A percentile compares a stretch with the other conserved stretches of the same genome.
Conservation (phyloP, 2,888 invertebrate species). For the Drosophila algonquin region DNA sequence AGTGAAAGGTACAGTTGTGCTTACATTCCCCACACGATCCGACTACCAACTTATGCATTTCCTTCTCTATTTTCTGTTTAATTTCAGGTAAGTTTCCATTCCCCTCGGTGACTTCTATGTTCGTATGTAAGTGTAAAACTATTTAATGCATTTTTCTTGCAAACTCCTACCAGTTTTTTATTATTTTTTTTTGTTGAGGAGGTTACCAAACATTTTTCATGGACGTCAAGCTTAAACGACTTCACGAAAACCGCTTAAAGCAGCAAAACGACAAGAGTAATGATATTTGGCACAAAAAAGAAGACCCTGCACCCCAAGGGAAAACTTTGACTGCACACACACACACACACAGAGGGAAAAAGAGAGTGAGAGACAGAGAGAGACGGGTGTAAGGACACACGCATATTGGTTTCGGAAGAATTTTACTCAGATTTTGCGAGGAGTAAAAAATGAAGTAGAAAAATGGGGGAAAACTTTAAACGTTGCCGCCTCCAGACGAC, state of each 20-base stretch:
- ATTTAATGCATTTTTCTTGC: slow-evolving; percentile 43
- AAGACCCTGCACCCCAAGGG: slow-evolving; percentile 59
- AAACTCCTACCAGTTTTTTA: slow-evolving; percentile 49
- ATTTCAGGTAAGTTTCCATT: slow-evolving; percentile 33
- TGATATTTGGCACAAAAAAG: slow-evolving; percentile 64
- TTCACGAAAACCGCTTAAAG: slow-evolving; percentile 78
- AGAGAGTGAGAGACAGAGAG: not conserved
- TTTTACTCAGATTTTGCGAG: slow-evolving; percentile 71
- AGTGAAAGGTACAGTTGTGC: not conserved
- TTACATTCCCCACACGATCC: not conserved
- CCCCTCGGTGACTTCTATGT: slow-evolving; percentile 3
- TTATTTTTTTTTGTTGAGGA: slow-evolving; percentile 24
- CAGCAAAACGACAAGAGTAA: slow-evolving; percentile 77
- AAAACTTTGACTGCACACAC: slow-evolving; percentile 68
- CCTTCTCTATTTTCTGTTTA: slow-evolving; percentile 4
- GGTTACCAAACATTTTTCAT: slow-evolving; percentile 62
- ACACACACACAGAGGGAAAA: not conserved
- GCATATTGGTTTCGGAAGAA: slow-evolving; percentile 70
- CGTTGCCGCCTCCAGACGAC: slow-evolving; percentile 18
- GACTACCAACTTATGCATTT: not conserved
- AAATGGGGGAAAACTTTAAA: slow-evolving; percentile 75
- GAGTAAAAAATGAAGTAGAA: slow-evolving; percentile 56
- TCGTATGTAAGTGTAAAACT: slow-evolving; percentile 35
- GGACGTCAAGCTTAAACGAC: slow-evolving; percentile 72
- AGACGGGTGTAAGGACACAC: slow-evolving; percentile 28